These are phyloP conservation scores for Craterocephalus amniculus DNA, from an alignment of 2,797 vertebrate species.

Conservation along the genomic window DNA sequence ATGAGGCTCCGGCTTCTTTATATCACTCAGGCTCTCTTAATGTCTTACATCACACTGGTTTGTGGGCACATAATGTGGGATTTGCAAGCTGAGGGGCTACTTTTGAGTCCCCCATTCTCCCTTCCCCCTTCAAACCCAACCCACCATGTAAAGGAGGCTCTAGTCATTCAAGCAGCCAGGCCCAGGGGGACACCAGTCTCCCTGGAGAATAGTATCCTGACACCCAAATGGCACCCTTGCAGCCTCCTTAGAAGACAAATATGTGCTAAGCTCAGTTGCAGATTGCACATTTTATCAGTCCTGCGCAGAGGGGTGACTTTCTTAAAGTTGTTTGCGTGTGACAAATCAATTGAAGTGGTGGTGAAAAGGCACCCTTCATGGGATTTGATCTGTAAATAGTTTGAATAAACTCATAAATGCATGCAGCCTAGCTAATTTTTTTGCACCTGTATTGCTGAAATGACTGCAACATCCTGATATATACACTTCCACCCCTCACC, in stretches of 20 bases:
- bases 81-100: conserved; percentile 66
- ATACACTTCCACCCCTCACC: neutral
- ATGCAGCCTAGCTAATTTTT: conserved; percentile 26
- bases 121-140: conserved; percentile 17
- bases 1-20: conserved; percentile 35
- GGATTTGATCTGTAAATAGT: conserved; percentile 59
- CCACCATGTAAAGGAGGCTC: conserved; percentile 49
- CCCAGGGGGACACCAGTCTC: conserved; percentile 46
- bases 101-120: conserved; percentile 29
- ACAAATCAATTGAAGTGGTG: conserved; percentile 65
- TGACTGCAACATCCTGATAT: neutral
- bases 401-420: conserved; percentile 53
- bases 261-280: conserved; percentile 60
- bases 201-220: conserved; percentile 54
- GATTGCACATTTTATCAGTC: conserved; percentile 73
- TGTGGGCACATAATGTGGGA: conserved; percentile 43
- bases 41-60: conserved; percentile 52
- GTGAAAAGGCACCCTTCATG: conserved; percentile 60
- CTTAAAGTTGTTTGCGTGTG: conserved; percentile 62
- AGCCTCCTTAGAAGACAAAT: conserved; percentile 51
- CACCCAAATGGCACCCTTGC: conserved; percentile 36
- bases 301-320: conserved; percentile 70
- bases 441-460: conserved; percentile 31
- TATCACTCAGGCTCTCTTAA: conserved; percentile 43
- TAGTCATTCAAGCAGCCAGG: conserved; percentile 49